Evolutionary conservation across 1,140 invertebrate species (phyloP).

Genomic region (Papilio dardanus): DNA sequence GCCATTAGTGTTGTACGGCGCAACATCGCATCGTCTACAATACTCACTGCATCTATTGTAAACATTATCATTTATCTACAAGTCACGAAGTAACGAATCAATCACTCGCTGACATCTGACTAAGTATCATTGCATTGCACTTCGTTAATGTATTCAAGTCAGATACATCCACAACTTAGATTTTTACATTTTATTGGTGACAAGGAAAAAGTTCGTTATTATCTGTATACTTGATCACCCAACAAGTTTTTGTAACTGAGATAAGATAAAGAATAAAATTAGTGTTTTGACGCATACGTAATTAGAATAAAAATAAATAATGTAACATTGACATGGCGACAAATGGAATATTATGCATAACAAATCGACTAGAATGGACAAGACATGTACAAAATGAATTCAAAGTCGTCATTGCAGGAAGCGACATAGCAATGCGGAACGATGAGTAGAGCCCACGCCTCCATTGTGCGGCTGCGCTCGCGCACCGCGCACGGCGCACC

Average conservation of each 20-base stretch:
- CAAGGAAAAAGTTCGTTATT: background rate
- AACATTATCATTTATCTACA: background rate
- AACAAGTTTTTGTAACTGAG: background rate
- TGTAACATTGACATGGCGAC: background rate
- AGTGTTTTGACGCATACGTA: too few species aligned
- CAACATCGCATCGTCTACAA: background rate
- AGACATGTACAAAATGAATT: background rate
- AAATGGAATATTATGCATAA: background rate
- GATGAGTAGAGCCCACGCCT: background rate
- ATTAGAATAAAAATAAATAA: too few species aligned
- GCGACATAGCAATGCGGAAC: slow-evolving; percentile 3
- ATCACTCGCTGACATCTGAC: background rate
- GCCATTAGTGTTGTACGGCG: background rate
- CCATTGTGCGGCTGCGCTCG: background rate
- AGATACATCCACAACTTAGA: background rate
- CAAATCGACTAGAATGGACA: slow-evolving; percentile 2
- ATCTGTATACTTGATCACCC: background rate
- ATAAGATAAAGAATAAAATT: too few species aligned
- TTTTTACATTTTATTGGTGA: background rate
- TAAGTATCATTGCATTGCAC: background rate
- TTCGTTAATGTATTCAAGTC: background rate
- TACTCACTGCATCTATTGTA: background rate
- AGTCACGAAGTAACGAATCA: background rate
- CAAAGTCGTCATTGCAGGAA: slow-evolving; percentile 6
- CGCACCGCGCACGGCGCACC: background rate